Base-by-base conservation (phyloP, 2,888 invertebrate species). In the Lasioglossum figueresi region DNA sequence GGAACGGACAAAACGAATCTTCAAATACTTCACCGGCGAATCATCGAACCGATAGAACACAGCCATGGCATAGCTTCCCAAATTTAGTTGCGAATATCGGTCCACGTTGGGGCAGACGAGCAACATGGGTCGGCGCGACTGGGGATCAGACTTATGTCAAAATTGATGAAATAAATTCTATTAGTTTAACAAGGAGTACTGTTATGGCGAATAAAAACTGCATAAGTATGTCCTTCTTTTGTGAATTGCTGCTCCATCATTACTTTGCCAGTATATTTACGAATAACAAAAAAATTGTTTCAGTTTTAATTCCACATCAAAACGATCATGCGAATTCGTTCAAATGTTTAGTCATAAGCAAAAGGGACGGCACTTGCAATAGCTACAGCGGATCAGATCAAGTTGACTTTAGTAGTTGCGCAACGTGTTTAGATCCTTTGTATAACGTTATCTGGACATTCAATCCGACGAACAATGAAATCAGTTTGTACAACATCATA, bases 371-470 rank as follows among this genome's bases (percentile, higher is more conserved):
- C 27, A 97, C 97, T 87, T 99, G 99, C 94, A 97, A 97, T 83
- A 97, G 98, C 23, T 99, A 98, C 95, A 96, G 96, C 86, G 97
- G 97, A 14, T 95, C 96, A 27, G 98, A 98, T 91, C 99, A 99
- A 95, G 97, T 98, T 0, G 97, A 98, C 94, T 98, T 99, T 89
- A 97, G 96, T 31, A 97, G 97, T 91, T 97, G 97, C 88, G 97
- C 97, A 74, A 97, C 98, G 0, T 98, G 97, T 92, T 96, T 99
- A 91, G 99, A 99, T 95, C 98, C 99, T 0, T 96, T 98, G 78
- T 99, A 99, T 95, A 98, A 99, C 95, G 97, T 99, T 0, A 95
- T 99, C 2, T 99, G 99, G 99, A 98, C 98, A 91, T 99, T 97
- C 91, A 97, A 97, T 94, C 97, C 97, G 0, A 95, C 96, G 45